Evolutionary conservation across 2,888 invertebrate genomes (phyloP), one percentile per base, ranked within the genome.

Genomic region (Xylocampa areola): DNA sequence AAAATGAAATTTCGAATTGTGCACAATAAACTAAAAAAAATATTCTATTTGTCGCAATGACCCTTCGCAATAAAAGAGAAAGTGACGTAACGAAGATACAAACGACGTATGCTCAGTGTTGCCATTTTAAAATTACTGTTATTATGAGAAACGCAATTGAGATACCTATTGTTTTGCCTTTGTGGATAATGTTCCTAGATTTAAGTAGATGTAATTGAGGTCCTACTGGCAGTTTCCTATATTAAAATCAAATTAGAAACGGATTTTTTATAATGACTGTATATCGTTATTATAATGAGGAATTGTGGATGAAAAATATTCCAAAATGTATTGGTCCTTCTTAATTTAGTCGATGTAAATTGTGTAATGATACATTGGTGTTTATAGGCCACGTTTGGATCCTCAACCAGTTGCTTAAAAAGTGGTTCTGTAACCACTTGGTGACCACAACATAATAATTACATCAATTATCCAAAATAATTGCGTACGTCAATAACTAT

Each of bases 221-320:
- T 36, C 11, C 30, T 27, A 13, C 3, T 39, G n/a, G 30, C 7
- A 10, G 14, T 41, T 45, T 25, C 17, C 36, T 29, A 23, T 16
- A 23, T 51, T 61, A 58, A 47, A 61, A 37, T 33, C 41, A 19
- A 61, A 58, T 58, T 16, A 39, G 48, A 19, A 11, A 40, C n/a
- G n/a, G 4, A 13, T 23, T 57, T 36, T 33, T n/a, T 4, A 14
- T 25, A 2, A 51, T 16, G 8, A 21, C 5, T 35, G 16, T n/a
- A 4, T n/a, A n/a, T 6, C 8, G 11, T 3, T 11, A 11, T n/a
- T 0, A 10, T 17, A 10, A 10, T 3, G 16, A 4, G 1, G 32
- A 7, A 13, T 2, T 32, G 13, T 13, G 2, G 2, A 23, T 23
- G 5, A 23, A 3, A 32, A 13, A 7, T 14, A 8, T 32, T 14